phyloP scores from a whole-genome alignment of 37 sponge, comb jelly and placozoan genomes.

The Aplysina aerophoba region DNA sequence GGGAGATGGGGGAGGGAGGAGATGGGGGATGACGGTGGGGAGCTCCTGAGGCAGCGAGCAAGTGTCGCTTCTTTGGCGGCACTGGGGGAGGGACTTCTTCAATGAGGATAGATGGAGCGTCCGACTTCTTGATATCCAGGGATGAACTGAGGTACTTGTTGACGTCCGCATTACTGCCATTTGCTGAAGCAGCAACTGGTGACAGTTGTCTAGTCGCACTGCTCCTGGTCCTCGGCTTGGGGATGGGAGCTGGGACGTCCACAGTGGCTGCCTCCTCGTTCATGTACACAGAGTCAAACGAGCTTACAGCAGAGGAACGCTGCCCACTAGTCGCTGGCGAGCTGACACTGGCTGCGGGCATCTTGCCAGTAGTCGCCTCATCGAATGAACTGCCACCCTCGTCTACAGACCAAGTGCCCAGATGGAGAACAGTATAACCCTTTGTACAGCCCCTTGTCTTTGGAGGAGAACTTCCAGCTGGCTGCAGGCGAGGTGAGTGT shows the following conservation, averaged over 20 bases:
- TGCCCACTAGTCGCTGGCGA: not conserved
- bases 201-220: not conserved
- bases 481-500: not conserved
- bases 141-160: not conserved
- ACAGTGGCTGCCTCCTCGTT: not conserved
- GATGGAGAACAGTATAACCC: no score
- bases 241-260: not conserved
- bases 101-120: not conserved
- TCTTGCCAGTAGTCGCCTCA: not conserved
- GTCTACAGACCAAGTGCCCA: not conserved
- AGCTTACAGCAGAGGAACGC: not conserved
- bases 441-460: no score
- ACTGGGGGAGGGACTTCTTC: not conserved
- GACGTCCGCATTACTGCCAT: no score
- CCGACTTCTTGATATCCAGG: no score
- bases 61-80: not conserved
- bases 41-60: not conserved
- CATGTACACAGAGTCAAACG: constrained; percentile 16
- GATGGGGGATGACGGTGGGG: constrained; percentile 21
- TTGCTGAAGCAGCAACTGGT: no score
- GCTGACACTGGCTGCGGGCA: not conserved
- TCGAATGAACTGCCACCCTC: constrained; percentile 18
- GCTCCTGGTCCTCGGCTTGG: not conserved
- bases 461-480: not conserved
- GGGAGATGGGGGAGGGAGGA: not conserved